Base-by-base conservation (phyloP, 2,797 vertebrate genomes). In the Liparis tanakae region DNA sequence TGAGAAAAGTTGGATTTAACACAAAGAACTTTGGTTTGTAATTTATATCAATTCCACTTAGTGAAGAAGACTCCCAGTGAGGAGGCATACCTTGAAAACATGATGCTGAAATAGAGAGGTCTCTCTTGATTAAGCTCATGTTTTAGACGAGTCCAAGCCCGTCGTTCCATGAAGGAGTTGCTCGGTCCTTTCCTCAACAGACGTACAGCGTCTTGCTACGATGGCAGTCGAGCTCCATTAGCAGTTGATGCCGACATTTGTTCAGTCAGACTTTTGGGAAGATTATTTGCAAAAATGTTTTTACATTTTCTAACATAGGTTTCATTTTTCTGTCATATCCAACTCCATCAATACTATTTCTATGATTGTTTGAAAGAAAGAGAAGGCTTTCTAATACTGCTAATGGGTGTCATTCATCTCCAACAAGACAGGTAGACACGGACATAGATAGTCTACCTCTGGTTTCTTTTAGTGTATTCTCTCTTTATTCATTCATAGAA, bases 341-440 rank as follows among this genome's bases (percentile, higher is more conserved):
- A 83, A 63, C 43, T 67, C 64, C 50, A 65, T 48, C 51, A 78
- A 70, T 82, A 53, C 59, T 80, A 63, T 83, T 74, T 74, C 62
- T 86, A 50, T 85, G 76, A 85, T 46, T 73, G 39, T 61, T 83
- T 54, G 25, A 76, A 70, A 62, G 78, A 85, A 70, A 78, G 46
- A 79, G 78, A 82, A 59, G 65, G 61, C 67, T 82, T 87, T 54
- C 62, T 73, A 84, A 81, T 80, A 68, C 25, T 39, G 44, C 68
- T 86, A 88, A 88, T 87, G 80, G 83, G 46, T 76, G 70, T 77
- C 76, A 88, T 89, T 91, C 77, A 87, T 91, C 84, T 82, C 67
- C 82, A 64, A 66, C 74, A 51, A 82, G 34, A 79, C 57, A 78
- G n/a, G 41, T 41, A 78, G 61, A 80, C 61, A 67, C 48, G 54